These are phyloP conservation scores for Zootermopsis nevadensis DNA, from an alignment of 2,888 invertebrate genomes.

Conservation along the genomic window DNA sequence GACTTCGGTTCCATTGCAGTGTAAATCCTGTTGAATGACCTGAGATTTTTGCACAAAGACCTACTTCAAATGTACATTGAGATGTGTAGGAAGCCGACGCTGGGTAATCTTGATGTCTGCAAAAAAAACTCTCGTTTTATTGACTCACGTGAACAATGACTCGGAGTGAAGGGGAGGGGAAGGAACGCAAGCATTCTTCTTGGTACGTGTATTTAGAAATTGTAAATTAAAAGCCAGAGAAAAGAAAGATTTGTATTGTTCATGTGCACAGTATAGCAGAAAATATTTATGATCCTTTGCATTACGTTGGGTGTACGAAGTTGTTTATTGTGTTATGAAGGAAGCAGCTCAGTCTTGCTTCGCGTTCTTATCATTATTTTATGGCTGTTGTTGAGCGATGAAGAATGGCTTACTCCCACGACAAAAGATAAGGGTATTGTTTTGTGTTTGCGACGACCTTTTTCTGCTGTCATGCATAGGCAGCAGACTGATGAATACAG, in stretches of 20 bases:
- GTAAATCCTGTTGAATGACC: too few relatives aligned
- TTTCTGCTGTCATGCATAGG: neutral
- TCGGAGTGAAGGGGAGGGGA: neutral
- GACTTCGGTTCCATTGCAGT: too few relatives aligned
- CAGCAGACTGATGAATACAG: neutral
- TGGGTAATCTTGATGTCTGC: neutral
- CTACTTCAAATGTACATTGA: neutral
- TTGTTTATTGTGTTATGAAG: neutral
- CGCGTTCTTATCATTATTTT: neutral
- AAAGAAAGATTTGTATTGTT: neutral
- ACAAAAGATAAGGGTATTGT: constrained; percentile 1
- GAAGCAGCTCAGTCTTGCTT: neutral
- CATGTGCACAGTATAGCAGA: neutral
- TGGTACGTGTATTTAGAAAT: neutral
- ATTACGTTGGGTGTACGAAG: neutral
- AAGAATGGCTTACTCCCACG: neutral
- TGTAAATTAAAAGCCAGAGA: neutral
- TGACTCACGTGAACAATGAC: too few relatives aligned
- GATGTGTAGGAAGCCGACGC: neutral
- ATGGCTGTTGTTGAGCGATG: neutral
- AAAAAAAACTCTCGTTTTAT: neutral
- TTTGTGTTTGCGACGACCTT: neutral
- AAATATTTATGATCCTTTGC: neutral
- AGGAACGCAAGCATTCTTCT: neutral
- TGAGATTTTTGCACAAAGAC: too few relatives aligned